Base-by-base conservation (phyloP, 2,888 invertebrate genomes). In the Tetramorium bicarinatum region DNA sequence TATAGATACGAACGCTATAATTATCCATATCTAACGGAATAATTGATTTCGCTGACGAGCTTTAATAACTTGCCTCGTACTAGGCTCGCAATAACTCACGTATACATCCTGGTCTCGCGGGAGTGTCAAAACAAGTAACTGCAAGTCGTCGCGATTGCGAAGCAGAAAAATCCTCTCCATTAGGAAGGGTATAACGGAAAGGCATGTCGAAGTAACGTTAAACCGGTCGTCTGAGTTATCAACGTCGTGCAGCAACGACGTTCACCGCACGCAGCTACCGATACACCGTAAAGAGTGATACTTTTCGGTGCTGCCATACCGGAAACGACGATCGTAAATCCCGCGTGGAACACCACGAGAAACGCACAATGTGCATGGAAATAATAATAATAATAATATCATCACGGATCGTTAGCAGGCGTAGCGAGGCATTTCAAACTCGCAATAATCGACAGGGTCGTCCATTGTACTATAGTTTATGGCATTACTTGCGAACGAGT, bases 21-120 rank as follows among this genome's bases (percentile, higher is more conserved):
- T 80, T 80, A 80, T 80, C 47, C 79, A 59, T 59, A 80, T 61
- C 71, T 59, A 71, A 71, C 41, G 71, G 59, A 80, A 80, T 69
- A 80, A 80, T 71, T 71, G 79, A 80, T 80, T 71, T 38, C 79
- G 47, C 69, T 80, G 69, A 80, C 71, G 79, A 59, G 79, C 71
- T 71, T 80, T 80, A 80, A 80, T 80, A 71, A 80, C 69, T 47
- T 38, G 71, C 71, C 59, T 80, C 71, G 38, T 34, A 25, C 77
- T 11, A n/a, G 38, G n/a, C 38, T 18, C 47, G 59, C 38, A 71
- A 71, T 71, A 71, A 80, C 47, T 80, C 71, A 71, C 56, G n/a
- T 67, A 15, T 71, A 47, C 59, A 79, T 79, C 71, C 79, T 80
- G 59, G 47, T 71, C 34, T 71, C 59, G 15, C 71, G 38, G 56